Evolutionary conservation across 1,140 invertebrate genomes (phyloP), one percentile per base, ranked within the genome.

Genomic region (Adoxophyes honmai): DNA sequence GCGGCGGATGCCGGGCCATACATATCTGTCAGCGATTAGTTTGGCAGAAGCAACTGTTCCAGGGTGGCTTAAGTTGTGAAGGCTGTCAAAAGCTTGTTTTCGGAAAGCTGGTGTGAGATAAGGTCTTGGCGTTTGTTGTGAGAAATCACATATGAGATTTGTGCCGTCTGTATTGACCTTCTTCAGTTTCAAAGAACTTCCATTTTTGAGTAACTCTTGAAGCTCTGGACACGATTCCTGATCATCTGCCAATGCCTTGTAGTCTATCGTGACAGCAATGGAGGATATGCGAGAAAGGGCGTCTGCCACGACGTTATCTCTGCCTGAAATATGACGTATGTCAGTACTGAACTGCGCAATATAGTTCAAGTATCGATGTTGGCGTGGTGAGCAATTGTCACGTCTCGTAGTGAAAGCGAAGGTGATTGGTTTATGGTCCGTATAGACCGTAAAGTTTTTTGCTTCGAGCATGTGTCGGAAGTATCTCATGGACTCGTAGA

Each of bases 381-480:
- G 73, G 33, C 66, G 34, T 28, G 75, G 67, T 9, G 73, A 54
- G 8, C 14, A 35, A 1, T 10, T 38, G 1, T 55, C 54, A 13
- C 35, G 37, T 9, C n/a, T 7, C 1, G n/a, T n/a, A 8, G 16
- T 13, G 21, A 55, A 55, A 3, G 68, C 70, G 54, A 57, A 69
- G 5, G 57, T 78, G 0, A 88, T 60, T 0, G 82, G 84, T 52
- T 78, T 81, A 38, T 89, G 86, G 52, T 89, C 82, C 0, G 79
- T 88, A 16, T 52, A 75, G 1, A 83, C 64, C 3, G 48, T 53
- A 38, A 76, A 78, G 0, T 15, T 15, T 18, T 66, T 36, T 28
- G 21, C 21, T 28, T 28, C 21, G 2, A 28, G 21, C 21, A 28
- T 28, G 21, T 28, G 21, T 6, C 6, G 4, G 15, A 44, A 44